These are phyloP conservation scores for Bathybates hornii DNA, from an alignment of 2,113 vertebrate genomes.

Conservation along the genomic window DNA sequence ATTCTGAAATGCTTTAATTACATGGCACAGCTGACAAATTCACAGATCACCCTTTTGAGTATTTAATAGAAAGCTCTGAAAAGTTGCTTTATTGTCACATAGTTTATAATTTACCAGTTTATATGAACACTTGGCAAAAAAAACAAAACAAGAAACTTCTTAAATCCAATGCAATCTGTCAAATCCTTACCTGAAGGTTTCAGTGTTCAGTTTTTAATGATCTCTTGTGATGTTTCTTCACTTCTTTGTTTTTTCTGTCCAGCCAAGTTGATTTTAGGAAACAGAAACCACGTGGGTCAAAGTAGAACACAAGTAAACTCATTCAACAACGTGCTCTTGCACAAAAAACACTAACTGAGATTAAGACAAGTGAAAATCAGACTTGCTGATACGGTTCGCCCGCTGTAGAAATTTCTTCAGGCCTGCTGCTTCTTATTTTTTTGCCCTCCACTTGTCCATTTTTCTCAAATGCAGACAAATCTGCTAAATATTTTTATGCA, in stretches of 20 bases:
- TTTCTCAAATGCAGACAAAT: background rate
- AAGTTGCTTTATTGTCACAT: background rate
- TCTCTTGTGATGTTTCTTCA: background rate
- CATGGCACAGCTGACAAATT: background rate
- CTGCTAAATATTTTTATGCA: background rate
- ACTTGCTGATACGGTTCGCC: too few species aligned
- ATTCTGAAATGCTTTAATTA: background rate
- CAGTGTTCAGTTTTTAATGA: background rate
- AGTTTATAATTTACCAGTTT: background rate
- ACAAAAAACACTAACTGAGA: background rate
- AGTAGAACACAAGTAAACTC: background rate
- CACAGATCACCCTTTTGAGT: rapidly evolving
- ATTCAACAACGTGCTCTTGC: background rate
- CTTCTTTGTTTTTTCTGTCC: background rate
- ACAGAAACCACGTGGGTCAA: background rate
- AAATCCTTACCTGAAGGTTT: background rate
- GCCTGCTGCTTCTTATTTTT: background rate
- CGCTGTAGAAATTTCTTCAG: too few species aligned
- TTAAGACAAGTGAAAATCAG: background rate
- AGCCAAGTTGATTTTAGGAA: background rate
- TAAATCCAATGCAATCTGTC: background rate
- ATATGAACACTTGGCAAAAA: background rate
- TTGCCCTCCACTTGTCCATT: background rate
- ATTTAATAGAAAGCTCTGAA: background rate
- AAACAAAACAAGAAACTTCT: background rate